Conservation (phyloP, 2,797 vertebrate genomes). For the Spinibarbus caldwelli region DNA sequence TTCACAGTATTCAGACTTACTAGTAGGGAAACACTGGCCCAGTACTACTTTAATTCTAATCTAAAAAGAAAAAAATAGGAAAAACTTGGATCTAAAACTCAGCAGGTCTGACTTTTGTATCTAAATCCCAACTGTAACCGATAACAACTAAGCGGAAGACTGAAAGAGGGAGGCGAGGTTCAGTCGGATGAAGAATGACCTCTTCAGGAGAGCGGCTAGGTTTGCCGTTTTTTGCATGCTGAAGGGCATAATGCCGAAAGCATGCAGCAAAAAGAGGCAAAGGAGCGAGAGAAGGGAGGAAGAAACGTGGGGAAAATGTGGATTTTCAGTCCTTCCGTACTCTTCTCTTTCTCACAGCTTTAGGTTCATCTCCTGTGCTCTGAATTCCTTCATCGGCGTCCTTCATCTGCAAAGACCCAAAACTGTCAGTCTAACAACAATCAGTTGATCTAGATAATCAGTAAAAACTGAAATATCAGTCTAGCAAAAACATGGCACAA, state of each 20-base stretch:
- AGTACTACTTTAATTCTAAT: conserved; percentile 33
- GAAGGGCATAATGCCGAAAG: conserved; percentile 47
- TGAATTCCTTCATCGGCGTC: conserved; percentile 79
- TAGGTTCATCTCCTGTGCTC: conserved; percentile 73
- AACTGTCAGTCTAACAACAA: background rate
- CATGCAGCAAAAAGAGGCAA: conserved; percentile 60
- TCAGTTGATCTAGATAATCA: background rate
- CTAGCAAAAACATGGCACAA: background rate
- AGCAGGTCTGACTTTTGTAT: conserved; percentile 56
- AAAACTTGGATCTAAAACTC: conserved; percentile 44
- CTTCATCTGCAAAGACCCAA: conserved; percentile 76
- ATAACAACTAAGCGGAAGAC: conserved; percentile 65
- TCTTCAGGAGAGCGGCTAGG: conserved; percentile 43
- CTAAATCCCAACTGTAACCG: conserved; percentile 54
- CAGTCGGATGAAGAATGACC: conserved; percentile 47
- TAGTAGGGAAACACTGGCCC: conserved; percentile 29
- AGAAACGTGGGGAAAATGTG: conserved; percentile 35
- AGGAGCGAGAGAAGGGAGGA: conserved; percentile 52
- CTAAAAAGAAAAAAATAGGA: conserved; percentile 20
- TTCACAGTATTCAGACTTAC: conserved; percentile 43
- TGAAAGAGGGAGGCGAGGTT: conserved; percentile 53
- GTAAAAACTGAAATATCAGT: background rate
- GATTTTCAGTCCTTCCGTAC: conserved; percentile 89
- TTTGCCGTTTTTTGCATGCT: conserved; percentile 44
- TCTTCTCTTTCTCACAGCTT: conserved; percentile 89